phyloP scores from a whole-genome alignment of 1,140 invertebrate genomes.

The Patella vulgata region DNA sequence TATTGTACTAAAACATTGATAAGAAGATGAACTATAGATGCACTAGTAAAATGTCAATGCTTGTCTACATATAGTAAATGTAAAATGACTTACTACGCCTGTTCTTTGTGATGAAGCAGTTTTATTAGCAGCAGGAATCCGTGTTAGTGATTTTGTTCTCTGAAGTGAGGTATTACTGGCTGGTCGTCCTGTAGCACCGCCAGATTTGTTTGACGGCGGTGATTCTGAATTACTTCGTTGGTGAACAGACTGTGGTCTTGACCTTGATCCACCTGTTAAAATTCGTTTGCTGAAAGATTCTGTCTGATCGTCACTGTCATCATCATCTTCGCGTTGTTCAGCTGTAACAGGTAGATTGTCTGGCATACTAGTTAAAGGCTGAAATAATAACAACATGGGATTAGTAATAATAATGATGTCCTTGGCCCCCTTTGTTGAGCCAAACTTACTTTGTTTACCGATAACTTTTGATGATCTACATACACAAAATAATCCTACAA shows the following conservation, averaged over 20 bases:
- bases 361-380: conserved; percentile 61
- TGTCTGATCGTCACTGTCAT: conserved; percentile 42
- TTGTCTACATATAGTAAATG: too few relatives aligned
- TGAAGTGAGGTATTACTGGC: too few relatives aligned
- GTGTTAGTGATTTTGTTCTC: too few relatives aligned
- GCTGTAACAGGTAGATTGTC: conserved; percentile 31
- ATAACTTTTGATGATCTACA: too few relatives aligned
- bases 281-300: conserved; percentile 40
- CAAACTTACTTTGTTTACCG: too few relatives aligned
- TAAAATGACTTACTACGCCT: neutral
- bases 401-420: neutral
- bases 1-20: too few relatives aligned
- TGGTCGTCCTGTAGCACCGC: neutral
- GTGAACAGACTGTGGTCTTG: conserved; percentile 28
- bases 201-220: neutral
- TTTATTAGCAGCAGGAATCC: too few relatives aligned
- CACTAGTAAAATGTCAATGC: too few relatives aligned
- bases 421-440: too few relatives aligned
- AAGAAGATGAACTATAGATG: too few relatives aligned
- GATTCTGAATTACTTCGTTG: neutral
- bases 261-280: conserved; percentile 17
- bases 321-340: conserved; percentile 40
- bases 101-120: neutral
- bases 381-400: conserved; percentile 2
- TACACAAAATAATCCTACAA: too few relatives aligned